phyloP scores from a whole-genome alignment of 1,140 invertebrate species.

The Anadara kagoshimensis region DNA sequence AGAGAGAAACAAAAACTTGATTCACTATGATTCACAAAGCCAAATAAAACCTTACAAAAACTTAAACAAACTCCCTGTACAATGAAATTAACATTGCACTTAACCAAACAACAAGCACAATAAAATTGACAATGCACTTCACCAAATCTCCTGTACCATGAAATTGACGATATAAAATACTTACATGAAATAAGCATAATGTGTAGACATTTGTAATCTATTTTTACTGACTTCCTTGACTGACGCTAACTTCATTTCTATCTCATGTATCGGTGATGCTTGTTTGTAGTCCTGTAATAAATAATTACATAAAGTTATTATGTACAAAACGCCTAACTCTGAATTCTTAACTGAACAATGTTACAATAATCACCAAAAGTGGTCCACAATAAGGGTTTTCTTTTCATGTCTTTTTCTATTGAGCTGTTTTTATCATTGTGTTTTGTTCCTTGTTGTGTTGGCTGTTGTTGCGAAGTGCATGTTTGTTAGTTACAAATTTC shows the following conservation, averaged over 20 bases:
- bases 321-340: not conserved
- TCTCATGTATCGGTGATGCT: conserved; percentile 63
- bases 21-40: too few species aligned
- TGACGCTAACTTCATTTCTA: conserved; percentile 66
- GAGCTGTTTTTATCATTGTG: too few species aligned
- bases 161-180: conserved; percentile 12
- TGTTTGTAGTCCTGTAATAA: conserved; percentile 61
- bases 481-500: too few species aligned
- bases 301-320: conserved; percentile 23
- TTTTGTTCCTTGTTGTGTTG: too few species aligned
- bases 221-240: conserved; percentile 58
- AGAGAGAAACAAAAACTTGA: too few species aligned
- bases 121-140: not conserved
- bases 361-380: too few species aligned
- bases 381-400: too few species aligned
- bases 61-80: not conserved
- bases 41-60: too few species aligned
- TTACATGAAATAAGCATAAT: conserved; percentile 64
- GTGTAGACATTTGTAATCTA: conserved; percentile 62
- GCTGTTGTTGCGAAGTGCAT: too few species aligned
- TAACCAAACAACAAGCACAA: too few species aligned
- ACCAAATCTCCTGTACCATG: too few species aligned
- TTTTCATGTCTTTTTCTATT: too few species aligned
- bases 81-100: not conserved
- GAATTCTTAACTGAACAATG: not conserved